Conservation (phyloP, 2,888 invertebrate genomes). For the Scaptomyza caliginosa region DNA sequence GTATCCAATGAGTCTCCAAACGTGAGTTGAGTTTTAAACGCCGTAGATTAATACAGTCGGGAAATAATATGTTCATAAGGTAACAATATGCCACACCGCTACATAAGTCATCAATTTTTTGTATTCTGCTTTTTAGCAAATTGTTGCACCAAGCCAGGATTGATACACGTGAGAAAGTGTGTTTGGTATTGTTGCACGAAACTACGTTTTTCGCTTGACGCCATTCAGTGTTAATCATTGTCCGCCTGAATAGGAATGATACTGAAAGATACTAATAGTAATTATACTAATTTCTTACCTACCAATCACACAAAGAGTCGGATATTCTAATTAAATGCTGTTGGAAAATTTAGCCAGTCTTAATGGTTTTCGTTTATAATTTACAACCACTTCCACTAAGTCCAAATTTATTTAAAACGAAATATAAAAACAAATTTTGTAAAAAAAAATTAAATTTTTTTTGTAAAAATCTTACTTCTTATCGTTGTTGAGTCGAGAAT, state of each 20-base stretch:
- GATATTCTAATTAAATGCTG: neutral
- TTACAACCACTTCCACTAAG: neutral
- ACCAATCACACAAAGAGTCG: neutral
- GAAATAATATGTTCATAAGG: conserved; percentile 32
- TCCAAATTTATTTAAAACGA: neutral
- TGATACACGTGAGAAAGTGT: conserved; percentile 24
- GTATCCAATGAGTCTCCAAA: conserved; percentile 1
- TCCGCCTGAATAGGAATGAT: neutral
- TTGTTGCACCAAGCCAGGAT: conserved; percentile 29
- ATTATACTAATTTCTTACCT: neutral
- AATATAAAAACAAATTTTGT: neutral
- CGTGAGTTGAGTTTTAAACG: conserved; percentile 19
- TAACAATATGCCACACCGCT: conserved; percentile 43
- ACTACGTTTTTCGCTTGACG: conserved; percentile 9
- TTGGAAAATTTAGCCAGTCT: neutral
- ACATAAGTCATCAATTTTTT: conserved; percentile 28
- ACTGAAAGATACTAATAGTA: neutral
- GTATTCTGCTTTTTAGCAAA: neutral
- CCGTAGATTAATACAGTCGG: conserved; percentile 13
- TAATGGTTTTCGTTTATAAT: neutral
- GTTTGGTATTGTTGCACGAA: conserved; percentile 1
- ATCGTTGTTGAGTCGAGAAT: neutral
- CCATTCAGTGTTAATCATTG: neutral
- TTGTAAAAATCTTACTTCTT: neutral
- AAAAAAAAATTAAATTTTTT: neutral